Evolutionary conservation across 2,113 vertebrate species (phyloP).

Genomic region (Malaclemys terrapin): DNA sequence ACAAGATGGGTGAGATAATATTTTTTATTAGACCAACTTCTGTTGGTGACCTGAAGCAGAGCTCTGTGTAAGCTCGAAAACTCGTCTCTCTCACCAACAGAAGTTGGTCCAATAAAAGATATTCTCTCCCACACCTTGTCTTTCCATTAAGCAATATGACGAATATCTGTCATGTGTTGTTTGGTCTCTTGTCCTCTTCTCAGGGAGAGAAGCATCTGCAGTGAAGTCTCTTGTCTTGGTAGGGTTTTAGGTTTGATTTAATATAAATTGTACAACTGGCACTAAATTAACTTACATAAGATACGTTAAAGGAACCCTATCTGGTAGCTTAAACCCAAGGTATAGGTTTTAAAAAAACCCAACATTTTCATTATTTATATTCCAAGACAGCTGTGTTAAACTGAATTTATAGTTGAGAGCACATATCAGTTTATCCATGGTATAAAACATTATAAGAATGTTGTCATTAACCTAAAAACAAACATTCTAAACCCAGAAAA

Average conservation of each 20-base stretch:
- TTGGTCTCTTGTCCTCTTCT: not conserved
- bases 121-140: not conserved
- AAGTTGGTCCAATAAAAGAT: not conserved
- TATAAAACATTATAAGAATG: not conserved
- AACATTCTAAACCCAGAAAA: not conserved
- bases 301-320: not conserved
- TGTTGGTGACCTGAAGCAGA: not conserved
- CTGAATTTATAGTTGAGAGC: not conserved
- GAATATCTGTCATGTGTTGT: not conserved
- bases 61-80: not conserved
- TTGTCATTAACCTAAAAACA: not conserved
- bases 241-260: not conserved
- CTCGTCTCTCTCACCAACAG: not conserved
- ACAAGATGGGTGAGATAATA: not conserved
- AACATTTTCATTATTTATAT: not conserved
- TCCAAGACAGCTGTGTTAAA: not conserved
- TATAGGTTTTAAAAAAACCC: accelerated
- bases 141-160: not conserved
- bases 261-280: not conserved
- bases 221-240: not conserved
- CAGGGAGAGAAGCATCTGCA: not conserved
- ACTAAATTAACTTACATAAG: not conserved
- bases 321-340: not conserved
- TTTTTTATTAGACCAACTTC: not conserved
- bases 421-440: accelerated